phyloP scores from a whole-genome alignment of 2,797 vertebrate genomes.

The Fratercula arctica region DNA sequence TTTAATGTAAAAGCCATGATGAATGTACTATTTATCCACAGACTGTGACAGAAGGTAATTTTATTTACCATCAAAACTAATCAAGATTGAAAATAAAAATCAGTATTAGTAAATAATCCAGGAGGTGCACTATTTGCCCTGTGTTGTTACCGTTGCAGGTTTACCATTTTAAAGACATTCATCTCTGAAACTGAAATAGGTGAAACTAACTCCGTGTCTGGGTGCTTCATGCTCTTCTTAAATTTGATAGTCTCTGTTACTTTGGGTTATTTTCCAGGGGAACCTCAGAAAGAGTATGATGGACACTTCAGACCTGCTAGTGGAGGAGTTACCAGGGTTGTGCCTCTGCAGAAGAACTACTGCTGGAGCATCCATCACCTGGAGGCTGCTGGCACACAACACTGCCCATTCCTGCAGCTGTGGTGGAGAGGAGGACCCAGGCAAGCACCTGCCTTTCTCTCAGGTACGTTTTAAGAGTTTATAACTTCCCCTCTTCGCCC shows the following conservation, averaged over 20 bases:
- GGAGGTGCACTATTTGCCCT: neutral
- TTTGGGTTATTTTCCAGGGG: neutral
- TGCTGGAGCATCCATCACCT: neutral
- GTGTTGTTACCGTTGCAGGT: neutral
- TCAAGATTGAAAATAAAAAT: neutral
- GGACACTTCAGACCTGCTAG: neutral
- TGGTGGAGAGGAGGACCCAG: neutral
- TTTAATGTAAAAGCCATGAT: neutral
- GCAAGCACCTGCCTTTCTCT: neutral
- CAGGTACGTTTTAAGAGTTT: neutral
- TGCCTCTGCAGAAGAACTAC: neutral
- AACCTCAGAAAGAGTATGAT: neutral
- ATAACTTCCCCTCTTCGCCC: neutral
- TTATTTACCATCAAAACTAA: neutral
- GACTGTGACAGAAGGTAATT: neutral
- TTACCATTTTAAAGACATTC: neutral
- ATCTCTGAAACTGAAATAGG: neutral
- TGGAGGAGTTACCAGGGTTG: neutral
- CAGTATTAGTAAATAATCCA: neutral
- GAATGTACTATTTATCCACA: neutral
- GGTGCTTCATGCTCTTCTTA: neutral
- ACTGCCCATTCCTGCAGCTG: neutral
- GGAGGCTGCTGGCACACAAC: neutral
- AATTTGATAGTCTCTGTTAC: neutral
- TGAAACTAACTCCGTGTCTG: neutral